Evolutionary conservation across 2,113 vertebrate genomes (phyloP).

Genomic region (Montifringilla adamsi): DNA sequence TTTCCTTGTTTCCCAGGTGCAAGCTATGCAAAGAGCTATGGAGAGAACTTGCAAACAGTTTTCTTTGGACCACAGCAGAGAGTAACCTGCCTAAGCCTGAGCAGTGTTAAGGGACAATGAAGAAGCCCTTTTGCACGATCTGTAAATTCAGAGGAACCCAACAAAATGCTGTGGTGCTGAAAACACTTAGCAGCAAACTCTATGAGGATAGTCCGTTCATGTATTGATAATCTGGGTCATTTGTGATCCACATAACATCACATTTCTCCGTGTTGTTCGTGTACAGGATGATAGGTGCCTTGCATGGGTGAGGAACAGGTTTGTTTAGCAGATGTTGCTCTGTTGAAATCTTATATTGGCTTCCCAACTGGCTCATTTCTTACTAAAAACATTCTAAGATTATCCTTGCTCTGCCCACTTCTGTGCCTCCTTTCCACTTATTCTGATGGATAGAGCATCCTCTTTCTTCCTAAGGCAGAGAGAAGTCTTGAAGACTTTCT

Average conservation of each 20-base stretch:
- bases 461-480: background rate
- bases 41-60: background rate
- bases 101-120: background rate
- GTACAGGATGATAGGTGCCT: background rate
- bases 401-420: background rate
- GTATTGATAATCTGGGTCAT: background rate
- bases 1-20: background rate
- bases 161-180: background rate
- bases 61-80: background rate
- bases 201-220: background rate
- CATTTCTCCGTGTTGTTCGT: rapidly evolving
- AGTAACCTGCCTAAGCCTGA: background rate
- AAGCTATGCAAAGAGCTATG: background rate
- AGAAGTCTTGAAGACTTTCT: background rate
- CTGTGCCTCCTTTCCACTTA: background rate
- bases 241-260: background rate
- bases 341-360: background rate
- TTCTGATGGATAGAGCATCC: background rate
- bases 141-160: background rate
- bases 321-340: background rate
- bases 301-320: background rate
- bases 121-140: background rate
- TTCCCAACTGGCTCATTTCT: background rate
- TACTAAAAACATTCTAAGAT: background rate
- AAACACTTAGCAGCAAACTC: background rate